phyloP scores from a whole-genome alignment of 1,140 invertebrate species.

The Spodoptera litura region DNA sequence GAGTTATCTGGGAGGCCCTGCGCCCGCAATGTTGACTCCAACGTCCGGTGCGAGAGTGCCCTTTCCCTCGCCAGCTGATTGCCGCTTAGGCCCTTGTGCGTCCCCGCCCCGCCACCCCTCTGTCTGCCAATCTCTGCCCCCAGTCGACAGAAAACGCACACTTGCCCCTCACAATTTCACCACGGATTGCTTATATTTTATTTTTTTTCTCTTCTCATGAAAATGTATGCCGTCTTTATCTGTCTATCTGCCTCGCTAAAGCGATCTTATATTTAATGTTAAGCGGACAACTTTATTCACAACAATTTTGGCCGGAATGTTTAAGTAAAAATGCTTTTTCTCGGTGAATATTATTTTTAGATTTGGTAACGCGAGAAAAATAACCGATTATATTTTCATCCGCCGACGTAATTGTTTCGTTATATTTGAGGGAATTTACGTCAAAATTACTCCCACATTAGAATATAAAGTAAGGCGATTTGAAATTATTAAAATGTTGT shows the following conservation, averaged over 20 bases:
- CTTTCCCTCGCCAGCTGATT: slow-evolving; percentile 20
- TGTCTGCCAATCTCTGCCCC: slow-evolving; percentile 64
- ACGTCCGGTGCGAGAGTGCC: slow-evolving; percentile 54
- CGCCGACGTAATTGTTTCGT: slow-evolving; percentile 52
- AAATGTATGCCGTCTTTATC: slow-evolving; percentile 80
- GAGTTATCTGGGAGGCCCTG: slow-evolving; percentile 55
- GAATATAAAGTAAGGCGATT: slow-evolving; percentile 7
- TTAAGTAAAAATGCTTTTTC: slow-evolving; percentile 68
- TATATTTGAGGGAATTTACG: slow-evolving; percentile 43
- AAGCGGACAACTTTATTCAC: slow-evolving; percentile 74
- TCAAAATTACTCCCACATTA: slow-evolving; percentile 36
- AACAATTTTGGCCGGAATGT: slow-evolving; percentile 65
- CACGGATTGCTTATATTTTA: slow-evolving; percentile 68
- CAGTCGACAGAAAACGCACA: slow-evolving; percentile 66
- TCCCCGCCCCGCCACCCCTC: slow-evolving; percentile 36
- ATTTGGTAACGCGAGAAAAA: slow-evolving; percentile 61
- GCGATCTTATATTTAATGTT: slow-evolving; percentile 80
- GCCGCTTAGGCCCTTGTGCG: slow-evolving; percentile 61
- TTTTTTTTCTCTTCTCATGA: slow-evolving; percentile 73
- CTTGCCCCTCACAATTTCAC: slow-evolving; percentile 68
- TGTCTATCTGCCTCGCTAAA: slow-evolving; percentile 76
- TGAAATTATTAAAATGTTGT: slow-evolving; percentile 27
- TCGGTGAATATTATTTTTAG: slow-evolving; percentile 67
- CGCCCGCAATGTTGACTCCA: slow-evolving; percentile 65
- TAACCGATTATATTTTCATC: slow-evolving; percentile 61